Conservation (phyloP, 1,140 invertebrate genomes). For the Acromyrmex charruanus region DNA sequence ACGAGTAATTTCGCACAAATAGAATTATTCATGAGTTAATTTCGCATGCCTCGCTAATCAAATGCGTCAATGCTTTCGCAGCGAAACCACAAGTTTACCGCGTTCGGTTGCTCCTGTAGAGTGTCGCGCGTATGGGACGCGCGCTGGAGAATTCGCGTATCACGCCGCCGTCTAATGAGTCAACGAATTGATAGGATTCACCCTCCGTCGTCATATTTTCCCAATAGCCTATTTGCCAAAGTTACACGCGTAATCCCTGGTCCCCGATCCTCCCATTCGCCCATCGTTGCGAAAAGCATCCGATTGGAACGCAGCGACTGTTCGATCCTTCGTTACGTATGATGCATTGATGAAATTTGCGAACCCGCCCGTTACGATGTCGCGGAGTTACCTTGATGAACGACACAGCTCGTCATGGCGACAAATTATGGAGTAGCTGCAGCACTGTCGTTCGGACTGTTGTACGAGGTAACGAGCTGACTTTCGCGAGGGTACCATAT, state of each 20-base stretch:
- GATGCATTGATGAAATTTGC: conserved; percentile 59
- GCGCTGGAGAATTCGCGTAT: conserved; percentile 9
- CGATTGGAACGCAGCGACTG: conserved; percentile 38
- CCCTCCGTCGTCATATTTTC: conserved; percentile 21
- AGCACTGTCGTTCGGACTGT: conserved; percentile 26
- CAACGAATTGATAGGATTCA: conserved; percentile 41
- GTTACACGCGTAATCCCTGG: conserved; percentile 3
- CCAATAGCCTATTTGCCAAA: conserved; percentile 28
- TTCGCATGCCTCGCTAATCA: conserved; percentile 44
- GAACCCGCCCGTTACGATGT: conserved; percentile 48
- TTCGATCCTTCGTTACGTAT: conserved; percentile 60
- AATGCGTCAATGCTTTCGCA: conserved; percentile 36
- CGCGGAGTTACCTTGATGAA: conserved; percentile 56
- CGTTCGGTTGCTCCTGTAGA: background rate
- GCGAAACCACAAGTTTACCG: conserved; percentile 19
- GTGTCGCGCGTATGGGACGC: background rate
- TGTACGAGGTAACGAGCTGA: conserved; percentile 60
- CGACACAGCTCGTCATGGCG: conserved; percentile 34
- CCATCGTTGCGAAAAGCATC: conserved; percentile 18
- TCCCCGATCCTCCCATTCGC: no score
- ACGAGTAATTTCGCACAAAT: conserved; percentile 53
- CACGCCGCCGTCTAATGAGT: conserved; percentile 43
- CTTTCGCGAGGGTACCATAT: conserved; percentile 29
- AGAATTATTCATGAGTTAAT: conserved; percentile 61
- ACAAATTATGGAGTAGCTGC: conserved; percentile 41